Percentiles rank a stretch among this genome's conserved stretches.
Evolutionary conservation across 2,797 vertebrate genomes (phyloP).

Genomic region (Melanotaenia nigrans): DNA sequence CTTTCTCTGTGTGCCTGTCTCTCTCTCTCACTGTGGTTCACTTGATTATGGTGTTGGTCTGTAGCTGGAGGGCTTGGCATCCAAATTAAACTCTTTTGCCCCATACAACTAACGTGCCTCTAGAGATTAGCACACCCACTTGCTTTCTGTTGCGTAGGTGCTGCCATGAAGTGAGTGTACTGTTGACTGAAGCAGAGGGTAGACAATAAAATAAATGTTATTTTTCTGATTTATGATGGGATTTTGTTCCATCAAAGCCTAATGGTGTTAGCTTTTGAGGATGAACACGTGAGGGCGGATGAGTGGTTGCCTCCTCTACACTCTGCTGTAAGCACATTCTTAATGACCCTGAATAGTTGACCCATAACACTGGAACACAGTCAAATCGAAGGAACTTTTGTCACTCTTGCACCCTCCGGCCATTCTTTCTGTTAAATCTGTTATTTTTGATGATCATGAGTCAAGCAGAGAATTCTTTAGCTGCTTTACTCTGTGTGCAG

Average conservation of each 20-base stretch:
- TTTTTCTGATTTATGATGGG: constrained; percentile 3
- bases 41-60: constrained; percentile 80
- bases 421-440: too few species aligned
- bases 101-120: constrained; percentile 64
- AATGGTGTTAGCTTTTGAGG: not conserved
- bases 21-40: constrained; percentile 66
- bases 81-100: constrained; percentile 77
- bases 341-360: constrained; percentile 34
- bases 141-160: constrained; percentile 50
- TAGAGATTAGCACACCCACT: constrained; percentile 67
- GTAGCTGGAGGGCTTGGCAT: constrained; percentile 76
- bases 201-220: not conserved
- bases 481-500: constrained; percentile 29
- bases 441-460: constrained; percentile 7
- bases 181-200: constrained; percentile 8
- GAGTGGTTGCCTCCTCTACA: not conserved
- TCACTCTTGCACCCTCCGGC: not conserved
- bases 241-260: constrained; percentile 7
- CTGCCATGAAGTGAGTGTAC: constrained; percentile 17
- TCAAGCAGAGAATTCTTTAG: constrained; percentile 24
- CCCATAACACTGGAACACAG: constrained; percentile 34
- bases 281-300: constrained; percentile 6
- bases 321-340: constrained; percentile 45
- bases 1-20: constrained; percentile 43
- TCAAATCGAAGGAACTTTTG: not conserved